phyloP scores from a whole-genome alignment of 2,888 invertebrate genomes.

The Thysanoteuthis rhombus region DNA sequence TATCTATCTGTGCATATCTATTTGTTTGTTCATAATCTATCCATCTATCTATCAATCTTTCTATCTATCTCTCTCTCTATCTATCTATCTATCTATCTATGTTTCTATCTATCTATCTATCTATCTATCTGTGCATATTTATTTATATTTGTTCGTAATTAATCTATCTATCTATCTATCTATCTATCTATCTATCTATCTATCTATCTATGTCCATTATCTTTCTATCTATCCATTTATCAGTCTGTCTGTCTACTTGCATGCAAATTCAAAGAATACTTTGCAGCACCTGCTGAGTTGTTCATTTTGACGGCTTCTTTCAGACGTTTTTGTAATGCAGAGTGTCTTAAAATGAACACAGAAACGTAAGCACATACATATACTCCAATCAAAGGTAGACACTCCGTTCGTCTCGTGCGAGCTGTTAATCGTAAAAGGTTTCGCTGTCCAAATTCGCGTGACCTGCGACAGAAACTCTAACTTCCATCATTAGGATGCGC shows the following conservation, averaged over 20 bases:
- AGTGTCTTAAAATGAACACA: not conserved
- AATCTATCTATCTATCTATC: too few relatives aligned
- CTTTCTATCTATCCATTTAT: not conserved
- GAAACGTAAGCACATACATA: not conserved
- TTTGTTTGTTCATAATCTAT: too few relatives aligned
- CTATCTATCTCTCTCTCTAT: too few relatives aligned
- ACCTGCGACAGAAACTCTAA: not conserved
- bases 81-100: too few relatives aligned
- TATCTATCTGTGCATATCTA: too few relatives aligned
- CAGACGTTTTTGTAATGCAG: not conserved
- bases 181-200: not conserved
- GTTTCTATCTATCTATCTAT: too few relatives aligned
- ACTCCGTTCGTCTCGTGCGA: not conserved
- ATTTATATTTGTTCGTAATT: too few relatives aligned
- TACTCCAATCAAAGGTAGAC: not conserved
- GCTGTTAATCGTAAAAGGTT: not conserved
- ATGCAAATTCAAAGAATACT: not conserved
- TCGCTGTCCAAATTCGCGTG: conserved; percentile 12
- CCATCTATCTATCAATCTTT: too few relatives aligned
- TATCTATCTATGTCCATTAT: not conserved
- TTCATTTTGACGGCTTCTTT: not conserved
- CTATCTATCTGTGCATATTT: too few relatives aligned
- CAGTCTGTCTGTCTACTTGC: not conserved
- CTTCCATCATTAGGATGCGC: not conserved
- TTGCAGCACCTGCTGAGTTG: not conserved